A percentile compares a stretch with the other conserved stretches of the same genome.
Conservation (phyloP, 2,113 vertebrate genomes). For the Orientallactaga bullata region DNA sequence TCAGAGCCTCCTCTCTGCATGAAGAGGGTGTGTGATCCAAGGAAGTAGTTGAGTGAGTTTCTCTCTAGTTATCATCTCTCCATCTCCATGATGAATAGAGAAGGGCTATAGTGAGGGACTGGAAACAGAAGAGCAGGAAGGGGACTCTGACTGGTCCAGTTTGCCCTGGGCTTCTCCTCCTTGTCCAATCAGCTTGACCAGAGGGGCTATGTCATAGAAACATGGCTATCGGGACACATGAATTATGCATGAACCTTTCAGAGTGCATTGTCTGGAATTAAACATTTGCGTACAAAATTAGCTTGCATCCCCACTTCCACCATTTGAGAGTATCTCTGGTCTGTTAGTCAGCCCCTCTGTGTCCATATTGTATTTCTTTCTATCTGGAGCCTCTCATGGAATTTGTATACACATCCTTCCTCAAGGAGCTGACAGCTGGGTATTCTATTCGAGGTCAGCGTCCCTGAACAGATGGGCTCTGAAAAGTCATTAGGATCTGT, state of each 20-base stretch:
- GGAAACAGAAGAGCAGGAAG: neutral
- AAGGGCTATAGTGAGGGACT: too few species aligned
- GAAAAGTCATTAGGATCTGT: slow-evolving; percentile 66
- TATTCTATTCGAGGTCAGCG: slow-evolving; percentile 3
- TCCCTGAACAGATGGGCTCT: slow-evolving; percentile 77
- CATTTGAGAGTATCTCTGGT: neutral
- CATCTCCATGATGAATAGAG: too few species aligned
- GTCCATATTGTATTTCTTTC: neutral
- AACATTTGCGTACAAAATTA: neutral
- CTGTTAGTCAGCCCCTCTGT: neutral
- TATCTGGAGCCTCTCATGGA: neutral
- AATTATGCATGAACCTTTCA: neutral
- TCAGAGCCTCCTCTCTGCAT: too few species aligned
- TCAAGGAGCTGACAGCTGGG: neutral
- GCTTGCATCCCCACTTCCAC: too few species aligned
- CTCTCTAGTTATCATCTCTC: too few species aligned
- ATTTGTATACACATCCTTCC: slow-evolving; percentile 43
- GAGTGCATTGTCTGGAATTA: neutral
- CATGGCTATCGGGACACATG: neutral
- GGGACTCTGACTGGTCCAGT: neutral
- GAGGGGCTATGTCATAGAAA: neutral
- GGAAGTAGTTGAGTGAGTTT: too few species aligned
- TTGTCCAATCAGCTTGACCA: slow-evolving; percentile 9
- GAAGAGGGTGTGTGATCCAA: too few species aligned
- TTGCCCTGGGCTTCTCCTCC: neutral